Base-by-base conservation (phyloP, 2,113 vertebrate genomes). In the Gila orcuttii region DNA sequence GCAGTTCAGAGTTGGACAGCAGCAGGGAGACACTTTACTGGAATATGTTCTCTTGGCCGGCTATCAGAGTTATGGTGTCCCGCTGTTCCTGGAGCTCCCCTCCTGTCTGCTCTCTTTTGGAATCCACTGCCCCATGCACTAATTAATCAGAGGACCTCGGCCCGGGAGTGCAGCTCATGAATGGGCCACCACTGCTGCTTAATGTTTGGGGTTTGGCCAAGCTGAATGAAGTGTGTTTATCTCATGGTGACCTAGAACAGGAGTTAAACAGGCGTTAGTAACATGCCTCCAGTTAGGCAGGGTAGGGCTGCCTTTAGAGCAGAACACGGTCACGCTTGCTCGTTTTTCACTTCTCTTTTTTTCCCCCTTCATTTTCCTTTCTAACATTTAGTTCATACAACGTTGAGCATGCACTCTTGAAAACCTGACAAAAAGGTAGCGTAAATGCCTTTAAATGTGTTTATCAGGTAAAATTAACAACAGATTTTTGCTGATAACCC, bases 171-270 rank as follows among this genome's bases (percentile, higher is more conserved):
- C 86, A 87, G 88, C 82, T 71, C 89, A 83, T 92, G 88, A 93
- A 94, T 89, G 88, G 91, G 52, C 87, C 86, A 36, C 89, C 42
- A 23, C 88, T 88, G 89, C 92, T 86, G 90, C 89, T 89, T 93
- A 93, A 93, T 93, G 90, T 88, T 91, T 23, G 47, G 83, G 91
- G 90, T 92, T 90, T 85, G 91, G 86, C 90, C 90, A 83, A 90
- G 89, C 91, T 93, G 92, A 95, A 94, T 93, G 83, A 92, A 91
- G 92, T 92, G 90, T 92, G 91, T 93, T 95, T 94, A 94, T 94
- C 92, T 95, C 94, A 93, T 93, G 90, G 89, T 92, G 93, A 94
- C 94, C 94, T 93, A 92, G 93, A 93, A 94, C 89, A 92, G 93
- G 89, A 93, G 92, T 92, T 94, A 94, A 95, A 94, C 90, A 94